A percentile compares a stretch with the other conserved stretches of the same genome.
Conservation (phyloP, 2,113 vertebrate species). For the Sterna hirundo region DNA sequence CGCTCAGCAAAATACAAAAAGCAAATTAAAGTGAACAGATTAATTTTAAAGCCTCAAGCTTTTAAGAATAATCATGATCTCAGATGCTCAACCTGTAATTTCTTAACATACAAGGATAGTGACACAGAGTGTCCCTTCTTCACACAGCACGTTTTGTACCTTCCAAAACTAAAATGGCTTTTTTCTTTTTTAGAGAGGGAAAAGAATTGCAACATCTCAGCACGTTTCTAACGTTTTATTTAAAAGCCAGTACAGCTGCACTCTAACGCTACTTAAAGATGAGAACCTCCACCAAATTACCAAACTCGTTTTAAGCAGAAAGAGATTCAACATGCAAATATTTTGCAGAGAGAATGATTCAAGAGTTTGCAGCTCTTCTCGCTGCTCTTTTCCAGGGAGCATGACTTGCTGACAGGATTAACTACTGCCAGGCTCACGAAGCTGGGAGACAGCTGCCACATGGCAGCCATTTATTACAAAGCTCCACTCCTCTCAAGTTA, state of each 20-base stretch:
- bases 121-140: not conserved
- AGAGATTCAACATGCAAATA: constrained; percentile 14
- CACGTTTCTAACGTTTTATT: not conserved
- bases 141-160: not conserved
- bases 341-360: constrained; percentile 36
- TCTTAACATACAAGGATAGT: not conserved
- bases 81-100: not conserved
- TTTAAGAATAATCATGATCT: not conserved
- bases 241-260: constrained; percentile 18
- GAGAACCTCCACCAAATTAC: constrained; percentile 25
- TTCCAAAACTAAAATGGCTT: not conserved
- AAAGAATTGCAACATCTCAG: not conserved
- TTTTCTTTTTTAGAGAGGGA: not conserved
- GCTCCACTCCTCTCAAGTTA: constrained; percentile 54
- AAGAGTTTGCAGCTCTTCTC: constrained; percentile 17
- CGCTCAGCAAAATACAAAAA: not conserved
- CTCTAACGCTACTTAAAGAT: not conserved
- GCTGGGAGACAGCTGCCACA: constrained; percentile 67
- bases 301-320: constrained; percentile 5
- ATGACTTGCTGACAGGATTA: constrained; percentile 62
- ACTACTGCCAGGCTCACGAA: constrained; percentile 64
- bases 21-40: not conserved
- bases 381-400: constrained; percentile 48
- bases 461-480: constrained; percentile 73
- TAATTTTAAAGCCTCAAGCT: not conserved